Evolutionary conservation across 2,113 vertebrate species (phyloP), one percentile per base, ranked within the genome.

Genomic region (Hippocampus mohnikei): DNA sequence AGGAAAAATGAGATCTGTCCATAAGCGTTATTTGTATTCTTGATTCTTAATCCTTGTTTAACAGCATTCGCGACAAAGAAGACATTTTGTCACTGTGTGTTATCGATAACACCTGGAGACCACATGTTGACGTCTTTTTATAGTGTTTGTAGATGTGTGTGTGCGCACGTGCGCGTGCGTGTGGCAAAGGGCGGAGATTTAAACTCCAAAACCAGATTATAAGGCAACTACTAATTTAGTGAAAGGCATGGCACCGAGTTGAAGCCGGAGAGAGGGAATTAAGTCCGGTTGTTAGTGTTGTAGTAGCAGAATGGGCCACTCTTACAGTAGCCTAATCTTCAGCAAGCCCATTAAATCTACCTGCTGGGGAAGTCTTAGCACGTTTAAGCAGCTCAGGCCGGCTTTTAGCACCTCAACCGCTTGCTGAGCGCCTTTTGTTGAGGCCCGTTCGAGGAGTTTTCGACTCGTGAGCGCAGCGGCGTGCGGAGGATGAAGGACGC

Each of bases 281-380:
- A 82, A 68, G 72, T 64, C 78, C 12, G 77, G 18, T 77, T 69
- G 82, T 75, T 86, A 78, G 59, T 65, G 81, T 80, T 75, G 81
- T 46, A 66, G 81, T 75, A 71, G 77, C 68, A 33, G 82, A 87
- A 83, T 70, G 72, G 79, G 80, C 82, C 70, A 59, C 71, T 86
- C 25, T 46, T 86, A 77, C 88, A 78, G 86, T 90, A 83, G 61
- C 66, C 33, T 87, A 86, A 91, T 91, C 89, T 91, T 76, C 66
- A 78, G 25, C 88, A 88, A 90, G 92, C 88, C 89, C 87, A 85
- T 91, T 90, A 90, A 88, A 86, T 77, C 75, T 77, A 86, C 84
- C 80, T 87, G 81, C 83, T 81, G 72, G 66, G 73, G 73, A 78
- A 84, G 87, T 86, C 88, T 91, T 79, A 85, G 59, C 73, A 69